A percentile compares a stretch with the other conserved stretches of the same genome.
phyloP scores from a whole-genome alignment of 2,113 vertebrate genomes.

The Trinectes maculatus region DNA sequence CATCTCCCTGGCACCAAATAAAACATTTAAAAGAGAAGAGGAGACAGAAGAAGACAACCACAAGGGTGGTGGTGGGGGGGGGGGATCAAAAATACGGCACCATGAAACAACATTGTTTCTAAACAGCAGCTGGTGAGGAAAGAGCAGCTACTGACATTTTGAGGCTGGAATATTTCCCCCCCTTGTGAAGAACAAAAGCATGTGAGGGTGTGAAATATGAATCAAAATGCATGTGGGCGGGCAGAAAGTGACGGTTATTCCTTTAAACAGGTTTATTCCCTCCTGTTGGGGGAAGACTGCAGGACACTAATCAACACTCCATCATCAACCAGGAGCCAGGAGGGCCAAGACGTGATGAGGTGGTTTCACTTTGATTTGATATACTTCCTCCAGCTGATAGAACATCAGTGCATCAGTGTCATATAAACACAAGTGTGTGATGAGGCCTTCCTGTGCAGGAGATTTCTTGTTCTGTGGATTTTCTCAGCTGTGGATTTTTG shows the following conservation, averaged over 20 bases:
- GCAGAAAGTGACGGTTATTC: conserved; percentile 46
- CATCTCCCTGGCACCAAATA: conserved; percentile 42
- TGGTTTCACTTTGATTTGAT: conserved; percentile 13
- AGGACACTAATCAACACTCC: conserved; percentile 43
- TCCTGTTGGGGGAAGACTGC: conserved; percentile 51
- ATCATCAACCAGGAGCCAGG: conserved; percentile 12
- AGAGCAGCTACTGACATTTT: conserved; percentile 56
- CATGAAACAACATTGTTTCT: conserved; percentile 32
- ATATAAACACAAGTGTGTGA: not conserved
- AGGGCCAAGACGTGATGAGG: conserved; percentile 7
- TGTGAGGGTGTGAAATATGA: conserved; percentile 55
- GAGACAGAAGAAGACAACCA: conserved; percentile 22
- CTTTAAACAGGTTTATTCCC: conserved; percentile 72
- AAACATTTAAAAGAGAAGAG: conserved; percentile 43
- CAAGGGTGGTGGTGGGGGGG: conserved; percentile 11
- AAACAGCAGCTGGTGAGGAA: conserved; percentile 35
- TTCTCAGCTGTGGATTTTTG: no score
- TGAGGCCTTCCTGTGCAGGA: not conserved
- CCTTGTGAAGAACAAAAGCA: conserved; percentile 60
- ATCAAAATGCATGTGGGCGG: conserved; percentile 38
- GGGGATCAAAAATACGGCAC: conserved; percentile 40
- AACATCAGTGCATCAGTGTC: not conserved
- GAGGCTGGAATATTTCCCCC: conserved; percentile 64
- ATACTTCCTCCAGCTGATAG: conserved; percentile 2
- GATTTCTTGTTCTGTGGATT: no score